phyloP scores from a whole-genome alignment of 37 sponge, comb jelly and placozoan genomes.

The Aphrocallistes beatrix region DNA sequence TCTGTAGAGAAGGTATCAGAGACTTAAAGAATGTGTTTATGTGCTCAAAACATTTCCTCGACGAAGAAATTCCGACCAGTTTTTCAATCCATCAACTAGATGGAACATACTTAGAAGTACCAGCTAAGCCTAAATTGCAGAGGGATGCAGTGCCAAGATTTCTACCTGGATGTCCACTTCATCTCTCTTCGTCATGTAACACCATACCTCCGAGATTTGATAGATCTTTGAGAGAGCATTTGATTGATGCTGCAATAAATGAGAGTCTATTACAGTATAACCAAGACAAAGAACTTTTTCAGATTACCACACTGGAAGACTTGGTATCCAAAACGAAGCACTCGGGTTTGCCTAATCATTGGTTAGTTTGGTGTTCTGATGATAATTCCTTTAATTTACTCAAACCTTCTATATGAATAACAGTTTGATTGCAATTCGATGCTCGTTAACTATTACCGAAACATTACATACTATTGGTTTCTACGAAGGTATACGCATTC shows the following conservation, averaged over 20 bases:
- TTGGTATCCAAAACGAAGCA: constrained; percentile 10
- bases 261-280: background rate
- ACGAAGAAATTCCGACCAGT: background rate
- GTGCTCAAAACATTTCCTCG: constrained; percentile 11
- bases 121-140: background rate
- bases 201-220: background rate
- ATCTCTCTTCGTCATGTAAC: background rate
- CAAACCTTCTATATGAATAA: background rate
- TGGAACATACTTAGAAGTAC: constrained; percentile 14
- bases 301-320: background rate
- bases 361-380: constrained; percentile 7
- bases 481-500: background rate
- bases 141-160: constrained; percentile 8
- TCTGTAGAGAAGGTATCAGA: constrained; percentile 7
- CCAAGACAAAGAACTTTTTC: background rate
- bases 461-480: constrained; percentile 6
- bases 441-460: background rate
- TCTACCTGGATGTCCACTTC: background rate
- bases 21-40: background rate
- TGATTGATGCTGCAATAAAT: constrained; percentile 1
- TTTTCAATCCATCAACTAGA: background rate
- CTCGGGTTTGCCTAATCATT: background rate
- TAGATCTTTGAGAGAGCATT: background rate
- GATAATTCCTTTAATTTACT: background rate
- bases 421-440: background rate